phyloP scores from a whole-genome alignment of 2,113 vertebrate species.

The Thamnophis sirtalis region DNA sequence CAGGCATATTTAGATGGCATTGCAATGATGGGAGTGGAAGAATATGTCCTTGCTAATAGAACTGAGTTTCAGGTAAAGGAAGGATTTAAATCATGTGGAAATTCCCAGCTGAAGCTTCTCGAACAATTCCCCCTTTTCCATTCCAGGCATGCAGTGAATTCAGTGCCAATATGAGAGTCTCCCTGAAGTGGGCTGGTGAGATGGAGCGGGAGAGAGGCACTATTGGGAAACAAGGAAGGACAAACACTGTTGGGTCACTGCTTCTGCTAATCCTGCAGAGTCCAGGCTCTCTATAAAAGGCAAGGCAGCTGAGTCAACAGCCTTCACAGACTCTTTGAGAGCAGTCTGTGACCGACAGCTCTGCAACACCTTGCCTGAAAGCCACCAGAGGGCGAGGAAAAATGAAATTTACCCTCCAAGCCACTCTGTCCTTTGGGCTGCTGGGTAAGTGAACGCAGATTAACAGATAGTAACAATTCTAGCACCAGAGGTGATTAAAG shows the following conservation, averaged over 20 bases:
- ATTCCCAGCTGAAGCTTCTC: constrained; percentile 49
- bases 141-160: constrained; percentile 26
- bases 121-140: background rate
- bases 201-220: constrained; percentile 23
- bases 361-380: constrained; percentile 27
- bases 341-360: constrained; percentile 54
- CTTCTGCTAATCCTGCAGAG: constrained; percentile 62
- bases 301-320: constrained; percentile 31
- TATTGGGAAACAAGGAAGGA: constrained; percentile 69
- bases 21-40: background rate
- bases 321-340: constrained; percentile 52
- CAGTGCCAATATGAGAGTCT: constrained; percentile 57
- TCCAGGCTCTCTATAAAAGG: constrained; percentile 58
- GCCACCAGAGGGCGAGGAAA: background rate
- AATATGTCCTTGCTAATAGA: background rate
- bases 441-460: constrained; percentile 55
- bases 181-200: constrained; percentile 46
- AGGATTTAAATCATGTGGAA: constrained; percentile 37
- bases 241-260: constrained; percentile 65
- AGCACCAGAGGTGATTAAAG: background rate
- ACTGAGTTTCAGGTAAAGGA: background rate
- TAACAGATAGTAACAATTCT: background rate
- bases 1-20: background rate
- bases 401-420: constrained; percentile 33
- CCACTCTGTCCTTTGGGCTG: constrained; percentile 51